phyloP scores from a whole-genome alignment of 2,113 vertebrate genomes.

The Hydropotes inermis region DNA sequence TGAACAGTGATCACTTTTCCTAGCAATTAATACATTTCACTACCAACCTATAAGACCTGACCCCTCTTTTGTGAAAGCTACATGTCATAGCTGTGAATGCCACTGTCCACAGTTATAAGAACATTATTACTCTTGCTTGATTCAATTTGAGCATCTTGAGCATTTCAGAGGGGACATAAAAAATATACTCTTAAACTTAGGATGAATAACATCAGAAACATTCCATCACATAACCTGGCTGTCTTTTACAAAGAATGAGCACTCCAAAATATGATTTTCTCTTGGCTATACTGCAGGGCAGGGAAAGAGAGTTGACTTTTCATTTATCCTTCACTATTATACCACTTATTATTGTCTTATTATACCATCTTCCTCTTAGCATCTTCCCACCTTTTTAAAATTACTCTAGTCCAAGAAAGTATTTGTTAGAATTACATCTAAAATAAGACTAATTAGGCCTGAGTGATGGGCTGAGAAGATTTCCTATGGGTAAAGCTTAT shows the following conservation, averaged over 20 bases:
- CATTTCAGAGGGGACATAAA: background rate
- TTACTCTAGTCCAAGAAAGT: background rate
- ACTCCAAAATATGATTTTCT: background rate
- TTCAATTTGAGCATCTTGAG: conserved; percentile 20
- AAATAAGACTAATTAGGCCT: background rate
- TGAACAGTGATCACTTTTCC: background rate
- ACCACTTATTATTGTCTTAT: background rate
- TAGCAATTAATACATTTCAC: background rate
- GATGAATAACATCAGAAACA: background rate
- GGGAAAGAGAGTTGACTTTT: background rate
- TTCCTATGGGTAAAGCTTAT: background rate
- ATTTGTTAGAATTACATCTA: background rate
- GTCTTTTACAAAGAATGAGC: background rate
- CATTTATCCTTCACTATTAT: background rate
- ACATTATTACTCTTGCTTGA: conserved; percentile 11
- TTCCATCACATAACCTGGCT: background rate
- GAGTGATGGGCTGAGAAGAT: background rate
- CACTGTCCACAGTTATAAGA: background rate
- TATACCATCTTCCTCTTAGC: background rate
- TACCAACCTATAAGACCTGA: background rate
- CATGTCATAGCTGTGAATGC: background rate
- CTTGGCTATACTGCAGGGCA: background rate
- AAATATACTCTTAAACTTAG: background rate
- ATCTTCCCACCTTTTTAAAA: background rate
- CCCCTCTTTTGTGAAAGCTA: conserved; percentile 17